phyloP scores from a whole-genome alignment of 2,888 invertebrate genomes.

The Lasioglossum villosulum region DNA sequence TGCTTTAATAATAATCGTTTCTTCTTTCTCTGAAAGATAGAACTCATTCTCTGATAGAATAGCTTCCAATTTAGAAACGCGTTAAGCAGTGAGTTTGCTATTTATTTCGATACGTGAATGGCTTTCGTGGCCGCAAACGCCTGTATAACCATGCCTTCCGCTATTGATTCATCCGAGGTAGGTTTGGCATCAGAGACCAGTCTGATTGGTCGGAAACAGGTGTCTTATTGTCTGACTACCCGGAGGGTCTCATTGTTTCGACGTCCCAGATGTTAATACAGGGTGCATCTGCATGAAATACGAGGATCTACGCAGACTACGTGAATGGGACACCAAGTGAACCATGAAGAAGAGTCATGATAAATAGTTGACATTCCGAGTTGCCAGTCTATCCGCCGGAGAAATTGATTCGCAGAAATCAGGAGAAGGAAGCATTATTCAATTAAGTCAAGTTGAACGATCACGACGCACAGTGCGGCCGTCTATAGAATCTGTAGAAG shows the following conservation, averaged over 20 bases:
- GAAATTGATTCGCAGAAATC: not conserved
- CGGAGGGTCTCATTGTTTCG: slow-evolving; percentile 58
- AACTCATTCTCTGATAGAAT: too few species aligned
- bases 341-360: slow-evolving; percentile 1
- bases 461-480: too few species aligned
- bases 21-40: too few species aligned
- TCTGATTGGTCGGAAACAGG: slow-evolving; percentile 49
- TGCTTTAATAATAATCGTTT: too few species aligned
- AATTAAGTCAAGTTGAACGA: slow-evolving; percentile 18
- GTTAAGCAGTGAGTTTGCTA: not conserved
- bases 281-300: slow-evolving; percentile 57
- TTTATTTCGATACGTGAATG: slow-evolving; percentile 16
- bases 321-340: slow-evolving; percentile 36
- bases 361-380: slow-evolving; percentile 21
- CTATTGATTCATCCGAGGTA: slow-evolving; percentile 38
- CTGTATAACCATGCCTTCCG: not conserved
- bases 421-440: not conserved
- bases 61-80: not conserved
- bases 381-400: not conserved
- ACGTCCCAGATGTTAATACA: slow-evolving; percentile 61
- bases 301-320: slow-evolving; percentile 16
- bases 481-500: too few species aligned
- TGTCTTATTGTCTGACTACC: slow-evolving; percentile 56
- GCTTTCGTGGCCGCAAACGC: slow-evolving; percentile 30
- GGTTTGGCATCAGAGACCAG: slow-evolving; percentile 34